Conservation (phyloP, 35 echinoderm and acorn worm genomes). For the Heliocidaris erythrogramma region DNA sequence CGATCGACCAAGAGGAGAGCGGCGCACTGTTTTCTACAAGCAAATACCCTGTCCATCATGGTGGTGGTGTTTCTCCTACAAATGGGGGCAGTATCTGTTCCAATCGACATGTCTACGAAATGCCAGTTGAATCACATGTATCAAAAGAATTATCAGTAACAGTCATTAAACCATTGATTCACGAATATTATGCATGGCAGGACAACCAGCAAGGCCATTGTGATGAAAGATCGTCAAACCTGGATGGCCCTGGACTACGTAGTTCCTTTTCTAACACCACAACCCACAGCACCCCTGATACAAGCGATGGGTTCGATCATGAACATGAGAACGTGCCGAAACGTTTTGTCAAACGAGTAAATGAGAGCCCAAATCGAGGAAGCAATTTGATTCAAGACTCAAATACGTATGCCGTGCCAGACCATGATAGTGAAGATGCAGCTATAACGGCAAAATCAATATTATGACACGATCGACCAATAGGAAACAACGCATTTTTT, state of each 20-base stretch:
- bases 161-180: neutral
- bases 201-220: neutral
- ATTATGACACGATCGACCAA: neutral
- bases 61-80: neutral
- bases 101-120: neutral
- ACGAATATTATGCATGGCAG: neutral
- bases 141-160: neutral
- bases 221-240: neutral
- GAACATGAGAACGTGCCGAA: neutral
- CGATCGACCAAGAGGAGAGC: neutral
- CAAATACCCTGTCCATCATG: neutral
- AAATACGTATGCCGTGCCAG: neutral
- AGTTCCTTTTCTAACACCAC: neutral
- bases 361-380: neutral
- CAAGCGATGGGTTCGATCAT: neutral
- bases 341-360: neutral
- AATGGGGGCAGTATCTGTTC: neutral
- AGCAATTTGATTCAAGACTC: neutral
- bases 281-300: neutral
- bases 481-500: neutral
- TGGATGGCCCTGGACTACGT: neutral
- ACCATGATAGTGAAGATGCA: neutral
- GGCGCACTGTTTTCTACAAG: neutral
- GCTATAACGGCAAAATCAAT: neutral
- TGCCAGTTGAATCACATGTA: too few species aligned